Evolutionary conservation across 2,797 vertebrate species (phyloP).

Genomic region (Xerus rutilus): DNA sequence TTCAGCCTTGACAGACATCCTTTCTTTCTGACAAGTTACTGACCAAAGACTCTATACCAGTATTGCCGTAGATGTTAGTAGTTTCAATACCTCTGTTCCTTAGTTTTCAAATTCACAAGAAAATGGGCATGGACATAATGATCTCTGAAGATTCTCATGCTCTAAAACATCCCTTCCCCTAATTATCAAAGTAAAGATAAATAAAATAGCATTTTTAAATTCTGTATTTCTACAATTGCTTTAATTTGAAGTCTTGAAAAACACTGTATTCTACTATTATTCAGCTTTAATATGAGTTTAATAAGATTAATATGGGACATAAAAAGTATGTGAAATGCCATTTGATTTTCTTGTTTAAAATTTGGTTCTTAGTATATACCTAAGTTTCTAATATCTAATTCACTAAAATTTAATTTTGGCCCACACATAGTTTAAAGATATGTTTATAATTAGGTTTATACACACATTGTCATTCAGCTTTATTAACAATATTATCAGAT

Average conservation of each 20-base stretch:
- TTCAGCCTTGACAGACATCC: not conserved
- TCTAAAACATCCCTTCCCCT: not conserved
- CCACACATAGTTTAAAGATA: not conserved
- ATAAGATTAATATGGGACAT: not conserved
- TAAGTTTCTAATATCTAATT: not conserved
- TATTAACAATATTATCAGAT: slow-evolving; percentile 4
- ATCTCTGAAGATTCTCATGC: not conserved
- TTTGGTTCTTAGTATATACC: not conserved
- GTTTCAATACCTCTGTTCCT: not conserved
- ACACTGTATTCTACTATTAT: not conserved
- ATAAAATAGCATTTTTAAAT: not conserved
- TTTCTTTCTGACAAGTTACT: not conserved
- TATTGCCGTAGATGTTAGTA: not conserved
- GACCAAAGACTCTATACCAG: not conserved
- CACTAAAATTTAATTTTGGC: slow-evolving; percentile 11
- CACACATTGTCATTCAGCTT: not conserved
- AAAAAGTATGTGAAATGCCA: not conserved
- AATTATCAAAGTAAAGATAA: not conserved
- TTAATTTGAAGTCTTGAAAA: not conserved
- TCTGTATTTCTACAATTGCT: not conserved
- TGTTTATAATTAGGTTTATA: not conserved
- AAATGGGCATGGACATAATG: not conserved
- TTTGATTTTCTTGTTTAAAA: slow-evolving; percentile 11
- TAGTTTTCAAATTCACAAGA: slow-evolving; percentile 13
- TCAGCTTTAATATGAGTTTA: not conserved